These are phyloP conservation scores for cat (Felis catus) DNA, from an alignment of 2,113 vertebrate genomes.

Conservation along the genomic window DNA sequence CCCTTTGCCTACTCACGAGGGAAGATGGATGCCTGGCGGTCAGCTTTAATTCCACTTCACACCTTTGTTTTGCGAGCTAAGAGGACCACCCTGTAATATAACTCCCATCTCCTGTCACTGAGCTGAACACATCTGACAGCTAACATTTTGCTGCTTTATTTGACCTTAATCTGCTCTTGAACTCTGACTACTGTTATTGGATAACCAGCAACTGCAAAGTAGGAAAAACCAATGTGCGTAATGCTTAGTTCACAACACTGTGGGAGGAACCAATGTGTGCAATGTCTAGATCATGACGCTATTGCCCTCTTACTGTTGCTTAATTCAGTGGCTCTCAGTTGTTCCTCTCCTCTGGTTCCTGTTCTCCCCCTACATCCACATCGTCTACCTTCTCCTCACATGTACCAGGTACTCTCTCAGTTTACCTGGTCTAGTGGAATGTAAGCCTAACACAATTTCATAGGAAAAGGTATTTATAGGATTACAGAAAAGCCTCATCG, in stretches of 20 bases:
- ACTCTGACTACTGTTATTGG: constrained; percentile 58
- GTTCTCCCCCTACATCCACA: too few relatives aligned
- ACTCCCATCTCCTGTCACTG: constrained; percentile 76
- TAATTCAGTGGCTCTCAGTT: neutral
- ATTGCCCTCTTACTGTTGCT: neutral
- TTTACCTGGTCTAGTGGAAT: neutral
- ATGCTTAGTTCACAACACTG: neutral
- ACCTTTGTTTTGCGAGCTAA: constrained; percentile 73
- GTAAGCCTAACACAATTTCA: neutral
- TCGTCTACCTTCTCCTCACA: neutral
- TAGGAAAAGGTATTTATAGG: neutral
- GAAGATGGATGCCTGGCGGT: constrained; percentile 74
- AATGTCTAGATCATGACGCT: neutral
- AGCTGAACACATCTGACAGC: constrained; percentile 77
- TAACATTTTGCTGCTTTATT: constrained; percentile 72
- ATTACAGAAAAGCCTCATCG: neutral
- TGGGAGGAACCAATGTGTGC: neutral
- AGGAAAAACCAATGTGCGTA: neutral
- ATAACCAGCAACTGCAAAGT: constrained; percentile 63
- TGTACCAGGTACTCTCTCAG: neutral
- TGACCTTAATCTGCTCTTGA: constrained; percentile 79
- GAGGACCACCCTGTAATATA: constrained; percentile 67
- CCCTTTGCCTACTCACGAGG: constrained; percentile 75
- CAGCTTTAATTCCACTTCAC: constrained; percentile 76
- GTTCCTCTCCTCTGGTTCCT: neutral